These are phyloP conservation scores for Rhyacophila brunnea DNA, from an alignment of 1,140 invertebrate species.

Conservation along the genomic window DNA sequence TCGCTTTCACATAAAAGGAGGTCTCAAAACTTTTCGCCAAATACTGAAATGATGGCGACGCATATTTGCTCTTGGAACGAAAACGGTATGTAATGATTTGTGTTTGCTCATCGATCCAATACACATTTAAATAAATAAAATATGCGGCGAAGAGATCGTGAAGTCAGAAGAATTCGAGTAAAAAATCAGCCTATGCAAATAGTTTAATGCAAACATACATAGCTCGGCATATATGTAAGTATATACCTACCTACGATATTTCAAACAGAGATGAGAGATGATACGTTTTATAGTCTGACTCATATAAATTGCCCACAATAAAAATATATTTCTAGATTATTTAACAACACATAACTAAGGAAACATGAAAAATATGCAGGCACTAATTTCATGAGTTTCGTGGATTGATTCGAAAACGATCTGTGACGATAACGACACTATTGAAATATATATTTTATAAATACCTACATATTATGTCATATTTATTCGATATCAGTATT, in stretches of 20 bases:
- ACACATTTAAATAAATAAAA: conserved; percentile 13
- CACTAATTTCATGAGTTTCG: no score
- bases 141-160: background rate
- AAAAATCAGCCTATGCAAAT: conserved; percentile 33
- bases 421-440: no score
- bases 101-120: conserved; percentile 13
- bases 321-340: no score
- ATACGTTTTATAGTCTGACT: no score
- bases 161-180: conserved; percentile 30
- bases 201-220: conserved; percentile 16
- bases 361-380: no score
- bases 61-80: conserved; percentile 5
- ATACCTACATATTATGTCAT: no score
- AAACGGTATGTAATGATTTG: conserved; percentile 14
- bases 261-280: background rate
- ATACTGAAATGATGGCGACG: background rate
- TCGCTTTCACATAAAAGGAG: background rate
- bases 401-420: no score
- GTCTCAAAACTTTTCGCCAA: background rate
- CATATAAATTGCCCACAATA: no score
- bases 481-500: no score
- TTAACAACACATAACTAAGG: no score
- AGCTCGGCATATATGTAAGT: background rate
- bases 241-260: background rate
- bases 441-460: no score